Conservation (phyloP, 2,797 vertebrate genomes). For the Tokudaia muenninki region DNA sequence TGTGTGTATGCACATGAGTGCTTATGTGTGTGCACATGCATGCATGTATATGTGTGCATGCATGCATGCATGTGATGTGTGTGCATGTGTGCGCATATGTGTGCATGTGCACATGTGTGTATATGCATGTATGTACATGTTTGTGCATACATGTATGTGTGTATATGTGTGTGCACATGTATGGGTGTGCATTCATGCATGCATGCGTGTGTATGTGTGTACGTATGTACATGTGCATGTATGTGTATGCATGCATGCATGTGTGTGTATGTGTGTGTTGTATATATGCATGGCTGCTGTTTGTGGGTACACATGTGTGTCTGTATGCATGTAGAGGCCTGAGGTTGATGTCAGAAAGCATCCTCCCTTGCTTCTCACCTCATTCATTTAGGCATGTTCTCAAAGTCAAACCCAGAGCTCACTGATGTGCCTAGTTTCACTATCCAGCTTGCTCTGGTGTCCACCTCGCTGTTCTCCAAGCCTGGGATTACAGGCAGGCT, state of each 20-base stretch:
- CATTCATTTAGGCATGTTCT: neutral
- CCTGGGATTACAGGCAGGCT: neutral
- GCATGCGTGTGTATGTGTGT: fast-evolving
- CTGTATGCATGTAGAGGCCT: neutral
- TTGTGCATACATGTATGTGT: neutral
- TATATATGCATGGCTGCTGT: neutral
- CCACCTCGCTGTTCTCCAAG: neutral
- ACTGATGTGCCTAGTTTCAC: neutral
- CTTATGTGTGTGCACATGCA: no score
- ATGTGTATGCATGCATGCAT: no score
- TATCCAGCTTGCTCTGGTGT: neutral
- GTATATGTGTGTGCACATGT: no score
- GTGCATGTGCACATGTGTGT: neutral
- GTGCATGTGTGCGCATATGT: no score
- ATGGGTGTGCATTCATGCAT: no score
- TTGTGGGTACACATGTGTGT: neutral
- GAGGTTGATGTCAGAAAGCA: neutral
- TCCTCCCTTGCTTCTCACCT: neutral
- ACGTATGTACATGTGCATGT: neutral
- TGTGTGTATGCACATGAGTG: no score
- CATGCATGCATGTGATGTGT: neutral
- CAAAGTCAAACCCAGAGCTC: neutral
- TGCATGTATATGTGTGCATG: no score
- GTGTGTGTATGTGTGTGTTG: neutral
- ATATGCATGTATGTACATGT: neutral